These are phyloP conservation scores for Spinus olivaceus DNA, from an alignment of 2,797 vertebrate genomes.

Conservation along the genomic window DNA sequence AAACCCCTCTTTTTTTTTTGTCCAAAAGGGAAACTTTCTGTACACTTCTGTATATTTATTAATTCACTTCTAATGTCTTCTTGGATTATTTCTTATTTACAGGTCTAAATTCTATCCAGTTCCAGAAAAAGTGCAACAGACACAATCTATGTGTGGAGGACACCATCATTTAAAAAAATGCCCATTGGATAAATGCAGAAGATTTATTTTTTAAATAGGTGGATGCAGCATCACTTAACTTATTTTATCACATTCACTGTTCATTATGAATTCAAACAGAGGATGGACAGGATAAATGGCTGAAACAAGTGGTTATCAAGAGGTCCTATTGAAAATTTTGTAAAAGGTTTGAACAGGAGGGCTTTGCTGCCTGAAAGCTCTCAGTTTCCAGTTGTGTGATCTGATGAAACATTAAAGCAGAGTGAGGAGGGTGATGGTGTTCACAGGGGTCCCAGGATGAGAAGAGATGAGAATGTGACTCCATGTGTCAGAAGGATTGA, in stretches of 20 bases:
- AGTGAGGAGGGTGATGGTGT: not conserved
- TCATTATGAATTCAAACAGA: not conserved
- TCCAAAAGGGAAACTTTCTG: not conserved
- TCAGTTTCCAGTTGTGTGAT: not conserved
- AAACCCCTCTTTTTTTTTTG: accelerated
- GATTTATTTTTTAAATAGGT: not conserved
- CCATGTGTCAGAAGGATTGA: too few relatives aligned
- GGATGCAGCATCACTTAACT: not conserved
- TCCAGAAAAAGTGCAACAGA: not conserved
- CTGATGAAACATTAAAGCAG: not conserved
- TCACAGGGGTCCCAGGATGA: too few relatives aligned
- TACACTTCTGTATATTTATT: not conserved
- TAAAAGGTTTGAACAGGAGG: not conserved
- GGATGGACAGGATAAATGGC: not conserved
- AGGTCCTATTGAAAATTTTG: not conserved
- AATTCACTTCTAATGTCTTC: not conserved
- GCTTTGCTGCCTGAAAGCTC: not conserved
- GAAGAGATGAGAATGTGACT: too few relatives aligned
- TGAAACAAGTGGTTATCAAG: not conserved
- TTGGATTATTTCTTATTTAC: not conserved
- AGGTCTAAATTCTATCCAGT: not conserved
- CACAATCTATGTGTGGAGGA: not conserved
- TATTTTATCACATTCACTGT: not conserved
- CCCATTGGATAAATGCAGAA: not conserved
- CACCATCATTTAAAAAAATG: not conserved